phyloP scores from a whole-genome alignment of 2,888 invertebrate genomes.

The Heliconius erato region DNA sequence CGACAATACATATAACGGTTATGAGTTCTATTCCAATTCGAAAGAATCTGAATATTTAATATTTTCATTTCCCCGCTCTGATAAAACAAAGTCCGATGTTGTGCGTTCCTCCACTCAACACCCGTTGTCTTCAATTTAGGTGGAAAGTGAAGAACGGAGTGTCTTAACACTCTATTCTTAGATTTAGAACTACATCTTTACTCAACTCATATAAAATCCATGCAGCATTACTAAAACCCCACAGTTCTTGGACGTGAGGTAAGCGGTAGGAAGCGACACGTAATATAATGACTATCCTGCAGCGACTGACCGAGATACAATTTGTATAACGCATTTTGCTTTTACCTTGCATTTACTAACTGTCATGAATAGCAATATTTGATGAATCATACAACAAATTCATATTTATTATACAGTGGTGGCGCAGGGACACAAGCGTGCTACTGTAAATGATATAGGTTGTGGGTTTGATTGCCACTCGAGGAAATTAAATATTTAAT shows the following conservation, averaged over 20 bases:
- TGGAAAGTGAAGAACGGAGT: too few species aligned
- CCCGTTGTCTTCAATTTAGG: too few species aligned
- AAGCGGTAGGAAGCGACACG: constrained; percentile 42
- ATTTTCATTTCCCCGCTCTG: too few species aligned
- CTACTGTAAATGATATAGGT: neutral
- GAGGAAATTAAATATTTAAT: neutral
- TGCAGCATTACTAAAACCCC: neutral
- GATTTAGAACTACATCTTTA: neutral
- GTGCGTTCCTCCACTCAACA: neutral
- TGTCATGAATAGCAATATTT: constrained; percentile 6
- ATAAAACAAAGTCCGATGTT: neutral
- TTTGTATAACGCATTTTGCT: constrained; percentile 41
- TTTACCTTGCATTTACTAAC: constrained; percentile 2
- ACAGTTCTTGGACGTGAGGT: constrained; percentile 28
- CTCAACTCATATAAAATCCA: neutral
- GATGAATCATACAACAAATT: constrained; percentile 6
- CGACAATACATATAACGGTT: neutral
- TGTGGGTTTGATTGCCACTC: neutral
- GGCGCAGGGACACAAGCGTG: too few species aligned
- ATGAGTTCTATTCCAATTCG: neutral
- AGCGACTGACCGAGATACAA: constrained; percentile 46
- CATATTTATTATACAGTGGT: neutral
- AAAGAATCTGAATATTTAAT: neutral
- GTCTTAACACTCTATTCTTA: neutral
- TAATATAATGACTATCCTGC: constrained; percentile 45